A percentile compares a stretch with the other conserved stretches of the same genome.
These are phyloP conservation scores for Icerya purchasi DNA, from an alignment of 2,888 invertebrate species.

Conservation along the genomic window DNA sequence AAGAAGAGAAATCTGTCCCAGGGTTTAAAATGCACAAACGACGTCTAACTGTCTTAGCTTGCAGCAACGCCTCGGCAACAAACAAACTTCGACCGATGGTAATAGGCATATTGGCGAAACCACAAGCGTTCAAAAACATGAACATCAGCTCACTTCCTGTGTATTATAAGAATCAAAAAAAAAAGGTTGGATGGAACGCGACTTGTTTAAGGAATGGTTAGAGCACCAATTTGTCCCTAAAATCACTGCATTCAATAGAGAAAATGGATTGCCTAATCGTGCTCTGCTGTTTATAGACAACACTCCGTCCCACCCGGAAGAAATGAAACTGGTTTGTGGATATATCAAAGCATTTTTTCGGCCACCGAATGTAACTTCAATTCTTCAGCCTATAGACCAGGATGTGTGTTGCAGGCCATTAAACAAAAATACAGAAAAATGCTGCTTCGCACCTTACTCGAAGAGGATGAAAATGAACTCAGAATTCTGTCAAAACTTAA, in stretches of 20 bases:
- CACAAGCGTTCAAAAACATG: no score
- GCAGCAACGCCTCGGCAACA: no score
- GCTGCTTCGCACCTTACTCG: background rate
- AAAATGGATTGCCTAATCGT: background rate
- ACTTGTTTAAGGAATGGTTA: no score
- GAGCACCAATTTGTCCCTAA: no score
- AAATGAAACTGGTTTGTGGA: background rate
- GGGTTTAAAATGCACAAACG: no score
- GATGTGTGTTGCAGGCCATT: background rate
- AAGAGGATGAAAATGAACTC: background rate
- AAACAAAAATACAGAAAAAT: background rate
- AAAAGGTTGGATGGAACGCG: no score
- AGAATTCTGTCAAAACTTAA: slow-evolving; percentile 5
- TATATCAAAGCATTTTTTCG: background rate
- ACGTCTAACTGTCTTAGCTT: no score
- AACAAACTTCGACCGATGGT: no score
- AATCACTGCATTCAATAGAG: background rate
- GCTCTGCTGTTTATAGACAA: background rate
- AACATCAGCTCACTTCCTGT: no score
- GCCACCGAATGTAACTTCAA: background rate
- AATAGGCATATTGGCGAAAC: no score
- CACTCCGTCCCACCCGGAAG: background rate
- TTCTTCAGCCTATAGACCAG: background rate
- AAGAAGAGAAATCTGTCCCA: no score
- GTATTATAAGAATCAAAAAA: no score